Evolutionary conservation across 2,113 vertebrate species (phyloP).

Genomic region (Amblyopsis rosae): DNA sequence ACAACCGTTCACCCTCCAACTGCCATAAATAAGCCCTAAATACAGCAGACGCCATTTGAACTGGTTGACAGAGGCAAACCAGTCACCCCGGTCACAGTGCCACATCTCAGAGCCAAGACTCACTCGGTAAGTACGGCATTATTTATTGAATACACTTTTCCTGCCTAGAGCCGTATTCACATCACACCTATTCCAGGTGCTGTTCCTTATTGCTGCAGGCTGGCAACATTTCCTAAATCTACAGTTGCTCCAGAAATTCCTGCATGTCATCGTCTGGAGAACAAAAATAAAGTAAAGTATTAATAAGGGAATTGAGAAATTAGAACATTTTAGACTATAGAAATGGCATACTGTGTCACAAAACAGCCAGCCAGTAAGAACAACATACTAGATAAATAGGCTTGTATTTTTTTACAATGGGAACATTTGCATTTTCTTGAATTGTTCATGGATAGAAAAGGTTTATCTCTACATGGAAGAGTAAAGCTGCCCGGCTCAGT

Average conservation of each 20-base stretch:
- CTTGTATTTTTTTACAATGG: background rate
- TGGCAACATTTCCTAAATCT: background rate
- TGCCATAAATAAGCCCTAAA: conserved; percentile 37
- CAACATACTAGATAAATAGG: background rate
- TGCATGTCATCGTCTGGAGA: too few relatives aligned
- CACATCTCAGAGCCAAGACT: conserved; percentile 1
- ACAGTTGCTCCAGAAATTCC: background rate
- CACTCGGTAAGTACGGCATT: conserved; percentile 12
- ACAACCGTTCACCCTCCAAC: conserved; percentile 39
- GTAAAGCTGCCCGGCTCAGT: background rate
- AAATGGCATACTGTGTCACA: background rate
- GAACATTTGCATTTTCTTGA: background rate
- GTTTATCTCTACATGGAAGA: background rate
- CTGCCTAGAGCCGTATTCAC: background rate
- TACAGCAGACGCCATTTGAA: conserved; percentile 8
- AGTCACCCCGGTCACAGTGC: too few relatives aligned
- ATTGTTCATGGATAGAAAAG: background rate
- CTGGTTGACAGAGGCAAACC: too few relatives aligned
- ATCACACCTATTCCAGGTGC: background rate
- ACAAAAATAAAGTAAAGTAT: too few relatives aligned
- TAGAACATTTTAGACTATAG: background rate
- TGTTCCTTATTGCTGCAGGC: background rate
- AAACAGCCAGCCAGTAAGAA: background rate
- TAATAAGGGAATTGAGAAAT: too few relatives aligned
- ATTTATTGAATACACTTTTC: background rate